A percentile compares a stretch with the other conserved stretches of the same genome.
These are phyloP conservation scores for Brachypalpus laphriformis DNA, from an alignment of 2,888 invertebrate species.

Conservation along the genomic window DNA sequence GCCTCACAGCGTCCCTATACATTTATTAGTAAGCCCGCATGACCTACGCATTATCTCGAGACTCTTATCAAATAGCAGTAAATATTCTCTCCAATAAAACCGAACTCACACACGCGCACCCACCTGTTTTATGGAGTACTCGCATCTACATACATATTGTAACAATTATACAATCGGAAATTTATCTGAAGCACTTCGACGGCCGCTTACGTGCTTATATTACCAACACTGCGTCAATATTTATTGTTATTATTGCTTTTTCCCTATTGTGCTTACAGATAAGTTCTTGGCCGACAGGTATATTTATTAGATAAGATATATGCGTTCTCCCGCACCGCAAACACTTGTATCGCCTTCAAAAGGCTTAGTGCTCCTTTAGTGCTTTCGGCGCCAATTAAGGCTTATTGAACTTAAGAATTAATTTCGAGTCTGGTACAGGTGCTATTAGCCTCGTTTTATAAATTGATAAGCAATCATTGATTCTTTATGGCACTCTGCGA, in stretches of 20 bases:
- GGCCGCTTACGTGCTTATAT: constrained; percentile 8
- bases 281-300: constrained; percentile 21
- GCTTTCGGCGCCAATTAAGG: constrained; percentile 28
- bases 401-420: constrained; percentile 25
- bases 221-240: constrained; percentile 31
- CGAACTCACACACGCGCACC: not conserved
- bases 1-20: not conserved
- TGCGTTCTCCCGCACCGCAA: not conserved
- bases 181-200: constrained; percentile 10
- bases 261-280: constrained; percentile 15
- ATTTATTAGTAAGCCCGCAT: constrained; percentile 15
- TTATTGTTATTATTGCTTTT: constrained; percentile 31
- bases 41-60: constrained; percentile 33
- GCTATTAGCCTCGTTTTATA: not conserved
- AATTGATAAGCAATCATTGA: constrained; percentile 17
- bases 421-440: not conserved
- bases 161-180: constrained; percentile 1
- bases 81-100: constrained; percentile 31
- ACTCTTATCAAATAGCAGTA: constrained; percentile 36
- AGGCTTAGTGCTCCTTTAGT: constrained; percentile 25
- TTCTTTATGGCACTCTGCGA: not conserved
- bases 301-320: constrained; percentile 4
- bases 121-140: not conserved
- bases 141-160: not conserved
- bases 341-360: constrained; percentile 21